Evolutionary conservation across 2,113 vertebrate species (phyloP).

Genomic region (Hemiscyllium ocellatum): DNA sequence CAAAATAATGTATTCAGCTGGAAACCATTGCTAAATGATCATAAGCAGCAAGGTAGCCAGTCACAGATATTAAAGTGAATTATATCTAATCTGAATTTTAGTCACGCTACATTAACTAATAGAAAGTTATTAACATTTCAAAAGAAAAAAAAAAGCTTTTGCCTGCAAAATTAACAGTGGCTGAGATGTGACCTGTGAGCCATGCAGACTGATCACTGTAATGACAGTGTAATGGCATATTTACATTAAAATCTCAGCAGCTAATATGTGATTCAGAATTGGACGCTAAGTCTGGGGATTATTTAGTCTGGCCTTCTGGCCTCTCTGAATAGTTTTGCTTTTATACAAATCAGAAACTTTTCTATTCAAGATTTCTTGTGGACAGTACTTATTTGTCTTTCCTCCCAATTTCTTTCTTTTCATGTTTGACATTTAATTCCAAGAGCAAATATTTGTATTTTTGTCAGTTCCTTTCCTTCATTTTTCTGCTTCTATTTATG

Average conservation of each 20-base stretch:
- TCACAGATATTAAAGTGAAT: conserved; percentile 99
- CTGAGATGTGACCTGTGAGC: conserved; percentile 96
- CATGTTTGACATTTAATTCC: conserved; percentile 44
- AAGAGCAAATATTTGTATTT: not conserved
- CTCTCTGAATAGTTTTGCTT: conserved; percentile 85
- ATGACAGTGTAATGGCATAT: conserved; percentile 99
- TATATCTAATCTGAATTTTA: conserved; percentile 99
- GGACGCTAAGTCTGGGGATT: conserved; percentile 97
- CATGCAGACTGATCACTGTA: conserved; percentile 97
- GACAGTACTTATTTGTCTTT: conserved; percentile 64
- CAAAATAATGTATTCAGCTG: conserved; percentile 93
- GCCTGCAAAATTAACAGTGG: conserved; percentile 99
- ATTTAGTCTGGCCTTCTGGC: conserved; percentile 98
- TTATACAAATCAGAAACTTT: conserved; percentile 95
- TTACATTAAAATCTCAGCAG: conserved; percentile 99
- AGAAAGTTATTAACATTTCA: conserved; percentile 99
- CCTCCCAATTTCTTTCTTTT: conserved; percentile 67
- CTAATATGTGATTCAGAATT: conserved; percentile 99
- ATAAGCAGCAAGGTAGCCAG: conserved; percentile 74
- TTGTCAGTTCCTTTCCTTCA: conserved; percentile 65
- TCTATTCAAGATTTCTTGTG: conserved; percentile 95
- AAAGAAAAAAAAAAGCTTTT: conserved; percentile 97
- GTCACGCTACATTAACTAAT: conserved; percentile 99
- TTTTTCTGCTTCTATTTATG: conserved; percentile 56
- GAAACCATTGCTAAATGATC: conserved; percentile 98